Evolutionary conservation across 2,797 vertebrate species (phyloP).

Genomic region (Cynodonichthys magdalenae): DNA sequence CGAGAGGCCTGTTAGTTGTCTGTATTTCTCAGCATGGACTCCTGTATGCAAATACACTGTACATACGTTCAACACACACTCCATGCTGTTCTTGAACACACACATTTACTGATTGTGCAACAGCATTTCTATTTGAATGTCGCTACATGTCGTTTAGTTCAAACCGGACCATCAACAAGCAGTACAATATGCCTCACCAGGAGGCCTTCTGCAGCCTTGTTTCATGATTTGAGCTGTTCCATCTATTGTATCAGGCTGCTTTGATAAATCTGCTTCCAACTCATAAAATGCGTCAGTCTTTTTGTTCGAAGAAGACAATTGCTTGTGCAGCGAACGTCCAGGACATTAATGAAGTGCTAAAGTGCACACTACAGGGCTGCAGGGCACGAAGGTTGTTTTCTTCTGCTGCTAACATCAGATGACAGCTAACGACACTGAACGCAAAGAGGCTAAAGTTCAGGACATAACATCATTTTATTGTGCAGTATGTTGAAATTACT

Average conservation of each 20-base stretch:
- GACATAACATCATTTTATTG: conserved; percentile 66
- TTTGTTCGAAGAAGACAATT: conserved; percentile 73
- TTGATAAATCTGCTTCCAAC: conserved; percentile 81
- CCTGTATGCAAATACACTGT: conserved; percentile 16
- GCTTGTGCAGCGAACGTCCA: conserved; percentile 61
- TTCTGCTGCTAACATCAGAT: conserved; percentile 60
- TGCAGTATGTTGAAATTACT: conserved; percentile 47
- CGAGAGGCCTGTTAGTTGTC: conserved; percentile 42
- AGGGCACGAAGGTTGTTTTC: conserved; percentile 53
- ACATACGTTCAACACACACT: conserved; percentile 36
- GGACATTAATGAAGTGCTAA: conserved; percentile 75
- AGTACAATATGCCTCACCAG: conserved; percentile 77
- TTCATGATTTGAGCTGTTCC: conserved; percentile 73
- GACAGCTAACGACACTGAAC: conserved; percentile 73
- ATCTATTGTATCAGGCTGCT: conserved; percentile 74
- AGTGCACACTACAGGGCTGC: conserved; percentile 51
- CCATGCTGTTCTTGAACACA: conserved; percentile 12
- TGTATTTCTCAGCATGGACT: conserved; percentile 50
- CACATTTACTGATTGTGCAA: conserved; percentile 24
- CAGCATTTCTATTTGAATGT: conserved; percentile 48
- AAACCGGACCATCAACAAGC: conserved; percentile 67
- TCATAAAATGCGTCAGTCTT: conserved; percentile 80
- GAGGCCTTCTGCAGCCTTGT: conserved; percentile 69
- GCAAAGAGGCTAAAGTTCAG: conserved; percentile 57
- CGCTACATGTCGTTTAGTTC: conserved; percentile 54